Evolutionary conservation across 35 echinoderm and acorn worm species (phyloP), one percentile per base, ranked within the genome.

Genomic region (Chiridota heheva): DNA sequence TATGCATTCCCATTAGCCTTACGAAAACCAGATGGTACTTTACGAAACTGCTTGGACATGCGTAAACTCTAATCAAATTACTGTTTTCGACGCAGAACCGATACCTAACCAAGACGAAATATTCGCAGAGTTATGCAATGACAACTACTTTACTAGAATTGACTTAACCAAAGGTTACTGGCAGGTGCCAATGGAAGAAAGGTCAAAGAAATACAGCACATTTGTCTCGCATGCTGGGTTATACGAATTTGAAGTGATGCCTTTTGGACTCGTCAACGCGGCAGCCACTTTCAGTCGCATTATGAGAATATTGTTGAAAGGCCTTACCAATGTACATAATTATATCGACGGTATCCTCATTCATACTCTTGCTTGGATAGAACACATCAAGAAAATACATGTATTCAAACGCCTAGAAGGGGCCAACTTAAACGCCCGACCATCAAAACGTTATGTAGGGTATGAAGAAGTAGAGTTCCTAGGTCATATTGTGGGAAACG

Each of bases 21-120:
- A 7, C 59, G 69, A 39, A 92, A 87, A 57, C 67, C 70, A 44
- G 90, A 87, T 46, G 90, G 83, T 74, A 82, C 47, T 24, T 55
- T 82, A 15, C 69, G 84, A 53, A 88, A 70, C 70, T 81, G 65
- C 49, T 69, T 87, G 39, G 76, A 83, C 40, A 75, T 82, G 66
- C 27, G 90, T n/a, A 82, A 82, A 20, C 29, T 82, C n/a, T 8
- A 92, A 87, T 48, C 67, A 81, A 10, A 34, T 60, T 41, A 82
- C 84, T 6, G 36, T 82, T 15, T 58, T 92, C 18, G 90, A 92
- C 77, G 77, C 86, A 4, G 90, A 92, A 73, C 90, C 83, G 20
- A 75, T 92, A 20, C 83, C 75, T 16, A 56, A 82, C 36, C 85
- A 57, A 39, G 73, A 86, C 4, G 89, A 92, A 43, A 81, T 92